These are phyloP conservation scores for Heliopora coerulea DNA, from an alignment of 92 coral and sea anemone genomes.

Conservation along the genomic window DNA sequence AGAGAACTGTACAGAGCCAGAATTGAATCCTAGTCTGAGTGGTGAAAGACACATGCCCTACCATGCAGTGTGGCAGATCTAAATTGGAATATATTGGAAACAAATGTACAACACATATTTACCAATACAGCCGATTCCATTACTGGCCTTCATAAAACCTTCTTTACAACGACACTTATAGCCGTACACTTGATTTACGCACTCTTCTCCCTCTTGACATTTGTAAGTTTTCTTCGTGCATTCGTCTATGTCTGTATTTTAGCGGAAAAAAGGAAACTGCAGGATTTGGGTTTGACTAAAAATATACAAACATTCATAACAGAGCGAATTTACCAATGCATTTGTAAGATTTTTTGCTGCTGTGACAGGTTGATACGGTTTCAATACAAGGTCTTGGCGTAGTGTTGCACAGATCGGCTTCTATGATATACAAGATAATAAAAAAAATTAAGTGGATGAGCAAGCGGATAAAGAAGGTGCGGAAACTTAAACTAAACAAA, in stretches of 20 bases:
- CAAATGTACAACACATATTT: too few relatives aligned
- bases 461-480: background rate
- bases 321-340: slow-evolving; percentile 1
- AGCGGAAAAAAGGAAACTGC: too few relatives aligned
- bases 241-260: slow-evolving; percentile 46
- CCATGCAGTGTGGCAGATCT: too few relatives aligned
- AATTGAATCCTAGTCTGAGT: too few relatives aligned
- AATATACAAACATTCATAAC: too few relatives aligned
- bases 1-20: too few relatives aligned
- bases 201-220: slow-evolving; percentile 47
- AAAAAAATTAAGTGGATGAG: background rate
- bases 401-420: background rate
- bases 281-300: too few relatives aligned
- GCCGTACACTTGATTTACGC: slow-evolving; percentile 51
- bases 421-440: background rate
- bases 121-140: slow-evolving; percentile 41
- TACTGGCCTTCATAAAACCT: slow-evolving; percentile 46
- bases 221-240: slow-evolving; percentile 40
- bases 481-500: too few relatives aligned
- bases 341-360: background rate
- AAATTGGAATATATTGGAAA: too few relatives aligned
- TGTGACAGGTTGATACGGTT: background rate
- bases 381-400: background rate
- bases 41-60: too few relatives aligned
- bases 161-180: slow-evolving; percentile 54